Base-by-base conservation (phyloP, 2,113 vertebrate genomes). In the Pongo pygmaeus region DNA sequence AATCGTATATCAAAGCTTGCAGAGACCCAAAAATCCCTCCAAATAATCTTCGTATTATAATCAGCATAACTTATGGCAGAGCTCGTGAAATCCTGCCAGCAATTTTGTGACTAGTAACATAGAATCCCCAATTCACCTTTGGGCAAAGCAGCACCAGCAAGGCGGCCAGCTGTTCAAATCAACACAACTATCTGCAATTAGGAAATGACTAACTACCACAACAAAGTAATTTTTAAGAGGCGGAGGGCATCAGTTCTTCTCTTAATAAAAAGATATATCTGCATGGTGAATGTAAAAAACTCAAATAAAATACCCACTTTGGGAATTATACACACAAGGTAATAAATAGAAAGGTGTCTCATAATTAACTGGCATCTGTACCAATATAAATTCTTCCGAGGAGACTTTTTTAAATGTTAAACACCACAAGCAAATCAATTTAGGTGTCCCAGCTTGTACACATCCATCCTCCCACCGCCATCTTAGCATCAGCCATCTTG, bases 91-190 rank as follows among this genome's bases (percentile, higher is more conserved):
- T 48, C n/a, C 89, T 93, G 84, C 92, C 95, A 98, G 43, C 72
- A 96, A 61, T 84, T 92, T 93, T 84, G 92, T 89, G 85, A 94
- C 43, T 64, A 85, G 46, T 61, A 59, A 96, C 52, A 95, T 67
- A 97, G 95, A 97, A 98, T 96, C 98, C 98, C 98, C 74, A 98
- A 93, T 96, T 98, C 96, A 98, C 91, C 97, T 98, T 97, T 97
- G 89, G 96, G 97, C 97, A 98, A 97, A 96, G 97, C 96, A 96
- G 97, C 95, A 96, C 35, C 91, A 96, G 77, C 64, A 38, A 96
- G 84, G 81, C 23, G 72, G 93, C 95, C 98, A 98, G 97, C 97
- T 98, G 98, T 98, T 99, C 95, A 95, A 92, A 97, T 97, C 98
- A 98, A 96, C 67, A 93, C 96, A 98, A 98, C 98, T 97, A 96